Evolutionary conservation across 2,113 vertebrate genomes (phyloP), one percentile per base, ranked within the genome.

Genomic region (Ochotona curzoniae): DNA sequence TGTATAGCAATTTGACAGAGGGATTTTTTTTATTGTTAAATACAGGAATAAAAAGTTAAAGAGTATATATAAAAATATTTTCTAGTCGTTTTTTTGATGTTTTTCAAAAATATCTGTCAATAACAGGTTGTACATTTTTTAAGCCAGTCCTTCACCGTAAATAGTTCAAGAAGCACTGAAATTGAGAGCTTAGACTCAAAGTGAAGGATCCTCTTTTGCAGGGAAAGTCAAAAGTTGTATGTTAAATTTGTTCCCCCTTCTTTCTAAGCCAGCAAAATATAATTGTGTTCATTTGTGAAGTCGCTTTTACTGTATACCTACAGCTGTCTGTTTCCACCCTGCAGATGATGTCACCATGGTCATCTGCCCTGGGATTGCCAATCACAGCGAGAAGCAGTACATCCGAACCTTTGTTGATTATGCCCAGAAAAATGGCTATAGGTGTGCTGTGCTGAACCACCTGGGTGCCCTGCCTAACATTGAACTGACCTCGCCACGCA

Each of bases 321-420:
- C 0, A 12, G 44, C 63, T 75, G 87, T 92, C 32, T 84, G 51
- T 69, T 61, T 92, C 8, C 13, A 0, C 69, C 32, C 28, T 94
- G n/a, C 97, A 99, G 99, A 99, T 93, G 99, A 99, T 82, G 96
- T 99, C 96, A 99, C 99, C 63, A 99, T 99, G 99, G 99, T 99
- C 83, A 99, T 99, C 97, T 99, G 99, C 94, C 99, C 99, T 0
- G 99, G 99, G 49, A 99, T 99, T 30, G 99, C 99, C 64, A 99
- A 99, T 97, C 99, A 99, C 96, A 99, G 99, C 35, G 99, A 99
- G 97, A 99, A 99, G 98, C 99, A 99, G 96, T 99, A 99, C 92
- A 99, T 99, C 97, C 98, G 99, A 73, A 99, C 99, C 23, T 99
- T 99, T 47, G 99, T 99, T 67, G 99, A 99, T 97, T 98, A 99